Evolutionary conservation across 1,140 invertebrate species (phyloP).

Genomic region (Aporrectodea caliginosa): DNA sequence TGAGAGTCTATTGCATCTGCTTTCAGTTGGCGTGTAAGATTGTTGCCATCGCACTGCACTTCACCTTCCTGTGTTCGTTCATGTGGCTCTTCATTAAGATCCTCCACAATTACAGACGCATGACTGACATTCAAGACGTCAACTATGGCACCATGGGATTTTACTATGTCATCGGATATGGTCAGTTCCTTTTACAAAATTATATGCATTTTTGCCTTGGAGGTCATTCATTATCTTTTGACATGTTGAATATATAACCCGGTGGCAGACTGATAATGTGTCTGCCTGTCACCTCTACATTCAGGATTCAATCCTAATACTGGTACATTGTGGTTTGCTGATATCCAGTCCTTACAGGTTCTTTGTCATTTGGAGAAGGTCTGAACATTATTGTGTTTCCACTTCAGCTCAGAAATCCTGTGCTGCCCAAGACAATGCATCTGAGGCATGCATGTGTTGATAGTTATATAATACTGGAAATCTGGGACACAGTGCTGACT

Average conservation of each 20-base stretch:
- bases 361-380: too few species aligned
- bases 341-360: too few species aligned
- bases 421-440: too few species aligned
- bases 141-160: slow-evolving; percentile 92
- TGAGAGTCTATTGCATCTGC: too few species aligned
- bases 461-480: too few species aligned
- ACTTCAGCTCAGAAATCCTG: too few species aligned
- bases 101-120: slow-evolving; percentile 86
- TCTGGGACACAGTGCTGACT: too few species aligned
- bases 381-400: too few species aligned
- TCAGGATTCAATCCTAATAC: not conserved
- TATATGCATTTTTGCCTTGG: not conserved
- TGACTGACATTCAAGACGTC: slow-evolving; percentile 91
- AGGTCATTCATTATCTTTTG: not conserved
- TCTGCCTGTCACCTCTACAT: too few species aligned
- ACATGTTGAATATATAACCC: not conserved
- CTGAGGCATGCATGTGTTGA: too few species aligned
- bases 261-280: not conserved
- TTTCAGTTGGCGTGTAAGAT: slow-evolving; percentile 70
- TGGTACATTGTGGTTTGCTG: too few species aligned
- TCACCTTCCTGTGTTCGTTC: slow-evolving; percentile 82
- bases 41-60: slow-evolving; percentile 85
- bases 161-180: slow-evolving; percentile 91
- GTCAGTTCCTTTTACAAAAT: slow-evolving; percentile 49
- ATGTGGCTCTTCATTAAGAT: slow-evolving; percentile 88